These are phyloP conservation scores for Hylomyscus alleni DNA, from an alignment of 2,797 vertebrate genomes.

Conservation along the genomic window DNA sequence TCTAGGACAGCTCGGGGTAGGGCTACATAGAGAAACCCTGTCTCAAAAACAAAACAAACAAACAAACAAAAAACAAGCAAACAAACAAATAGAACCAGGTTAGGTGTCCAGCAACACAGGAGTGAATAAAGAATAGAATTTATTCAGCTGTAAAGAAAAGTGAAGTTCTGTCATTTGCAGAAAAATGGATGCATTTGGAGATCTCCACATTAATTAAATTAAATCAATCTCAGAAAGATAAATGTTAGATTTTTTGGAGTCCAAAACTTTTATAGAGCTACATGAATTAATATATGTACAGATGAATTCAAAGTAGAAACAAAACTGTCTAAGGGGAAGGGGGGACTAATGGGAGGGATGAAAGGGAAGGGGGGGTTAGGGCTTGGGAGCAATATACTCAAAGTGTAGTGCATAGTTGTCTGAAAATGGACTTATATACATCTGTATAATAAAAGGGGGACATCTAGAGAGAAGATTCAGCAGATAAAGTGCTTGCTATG, in stretches of 20 bases:
- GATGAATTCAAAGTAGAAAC: not conserved
- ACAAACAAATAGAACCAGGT: not conserved
- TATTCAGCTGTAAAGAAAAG: not conserved
- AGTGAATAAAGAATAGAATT: not conserved
- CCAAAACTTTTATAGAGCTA: not conserved
- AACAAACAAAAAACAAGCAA: not conserved
- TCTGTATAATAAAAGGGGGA: not conserved
- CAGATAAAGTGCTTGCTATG: not conserved
- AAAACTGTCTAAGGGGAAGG: not conserved
- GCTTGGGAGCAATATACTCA: not conserved
- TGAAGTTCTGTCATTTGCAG: not conserved
- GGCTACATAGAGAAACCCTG: not conserved
- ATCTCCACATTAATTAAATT: not conserved
- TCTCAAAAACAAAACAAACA: not conserved
- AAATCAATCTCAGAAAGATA: not conserved
- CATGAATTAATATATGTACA: not conserved
- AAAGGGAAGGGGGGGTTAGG: too few relatives aligned
- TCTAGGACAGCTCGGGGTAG: not conserved
- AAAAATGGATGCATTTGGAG: not conserved
- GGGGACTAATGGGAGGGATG: not conserved
- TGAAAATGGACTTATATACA: not conserved
- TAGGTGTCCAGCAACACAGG: not conserved
- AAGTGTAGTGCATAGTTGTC: not conserved
- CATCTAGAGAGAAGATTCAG: not conserved
- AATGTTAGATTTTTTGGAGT: not conserved